Conservation (phyloP, 2,888 invertebrate species). For the Diarsia rubi region DNA sequence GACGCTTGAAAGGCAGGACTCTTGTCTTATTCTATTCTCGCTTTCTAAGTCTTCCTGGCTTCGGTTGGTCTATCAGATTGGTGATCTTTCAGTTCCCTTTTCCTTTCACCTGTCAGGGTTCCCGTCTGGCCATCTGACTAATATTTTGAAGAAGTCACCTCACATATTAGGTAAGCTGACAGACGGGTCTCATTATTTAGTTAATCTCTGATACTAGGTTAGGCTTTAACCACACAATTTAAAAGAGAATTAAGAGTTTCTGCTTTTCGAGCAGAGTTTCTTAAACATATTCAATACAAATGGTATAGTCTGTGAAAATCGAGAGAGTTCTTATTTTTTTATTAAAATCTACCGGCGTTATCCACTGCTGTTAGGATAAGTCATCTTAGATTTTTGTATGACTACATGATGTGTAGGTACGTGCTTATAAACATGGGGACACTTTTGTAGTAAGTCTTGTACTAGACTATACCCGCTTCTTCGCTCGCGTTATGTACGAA, state of each 20-base stretch:
- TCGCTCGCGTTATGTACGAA: too few relatives aligned
- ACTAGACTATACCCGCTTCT: too few relatives aligned
- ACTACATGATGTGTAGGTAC: conserved; percentile 28
- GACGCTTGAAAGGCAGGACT: too few relatives aligned
- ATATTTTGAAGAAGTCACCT: not conserved
- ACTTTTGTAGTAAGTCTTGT: not conserved
- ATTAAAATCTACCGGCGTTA: conserved; percentile 27
- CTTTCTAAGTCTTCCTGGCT: not conserved
- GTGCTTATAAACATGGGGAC: conserved; percentile 24
- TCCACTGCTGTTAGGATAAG: conserved; percentile 12
- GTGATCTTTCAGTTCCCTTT: not conserved
- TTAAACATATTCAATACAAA: not conserved
- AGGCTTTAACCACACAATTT: too few relatives aligned
- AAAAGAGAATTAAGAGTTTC: too few relatives aligned
- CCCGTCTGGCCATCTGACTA: not conserved
- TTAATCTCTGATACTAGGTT: too few relatives aligned
- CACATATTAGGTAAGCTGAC: too few relatives aligned
- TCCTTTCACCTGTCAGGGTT: not conserved
- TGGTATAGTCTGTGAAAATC: not conserved
- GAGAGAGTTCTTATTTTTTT: conserved; percentile 22
- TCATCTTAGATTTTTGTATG: conserved; percentile 11
- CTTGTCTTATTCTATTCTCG: too few relatives aligned
- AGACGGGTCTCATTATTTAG: too few relatives aligned
- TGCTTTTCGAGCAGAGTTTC: not conserved
- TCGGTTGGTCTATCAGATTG: not conserved